Base-by-base conservation (phyloP, 92 coral and sea anemone genomes). In the Umimayanthus kanabou region DNA sequence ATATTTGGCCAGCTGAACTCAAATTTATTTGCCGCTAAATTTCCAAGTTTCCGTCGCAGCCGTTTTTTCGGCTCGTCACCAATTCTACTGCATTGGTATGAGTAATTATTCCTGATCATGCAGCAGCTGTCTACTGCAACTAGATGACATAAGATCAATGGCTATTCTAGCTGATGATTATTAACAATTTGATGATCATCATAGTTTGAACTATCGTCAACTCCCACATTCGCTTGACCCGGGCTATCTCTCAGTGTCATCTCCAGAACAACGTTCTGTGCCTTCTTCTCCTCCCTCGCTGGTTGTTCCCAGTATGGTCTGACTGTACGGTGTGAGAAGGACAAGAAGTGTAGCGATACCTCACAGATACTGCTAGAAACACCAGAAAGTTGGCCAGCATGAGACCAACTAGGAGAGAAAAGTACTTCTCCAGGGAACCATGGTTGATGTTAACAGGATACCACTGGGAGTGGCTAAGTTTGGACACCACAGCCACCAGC, bases 401-500 rank as follows among this genome's bases (percentile, higher is more conserved):
- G 15, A 91, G 71, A 39, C 65, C 92, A 85, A 82, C 90, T 13
- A 91, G 94, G 23, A 91, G 90, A 75, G 89, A 91, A 61, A 91
- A 91, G 70, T 85, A 91, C 14, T 91, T 85, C 70, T 91, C 94
- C 77, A 91, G 81, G 30, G 79, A 80, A 20, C 94, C 94, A n/a
- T 75, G 73, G 49, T 91, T 91, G 33, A 91, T 85, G 67, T 91
- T 92, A 20, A 37, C 74, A 13, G 94, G 94, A 76, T 91, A 91
- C 94, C 94, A 91, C 14, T 83, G 28, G 14, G 87, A 85, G 39
- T 69, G 73, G 18, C 87, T 85, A 53, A 90, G 89, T 45, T 64
- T 89, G 73, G 81, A 88, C 43, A 84, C 94, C 67, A 89, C 87
- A 43, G 92, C 89, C 55, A 90, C 90, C 50, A 91, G 94, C 45